Conservation (phyloP, 2,113 vertebrate genomes). For the rat (Rattus norvegicus) region GRCr8 NC_086028.1:21682001-21682500, state of each 20-base stretch:
- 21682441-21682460: not conserved
- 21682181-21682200: conserved; percentile 60
- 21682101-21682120: conserved; percentile 66
- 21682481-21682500: not conserved
- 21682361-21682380: conserved; percentile 2
- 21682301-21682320: not conserved
- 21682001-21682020: conserved; percentile 71
- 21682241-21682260: conserved; percentile 37
- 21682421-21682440: not conserved
- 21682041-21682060: conserved; percentile 71
- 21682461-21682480: not conserved
- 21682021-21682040: conserved; percentile 72
- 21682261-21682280: conserved; percentile 48
- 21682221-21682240: conserved; percentile 52
- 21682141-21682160: conserved; percentile 69
- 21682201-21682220: conserved; percentile 60
- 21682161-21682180: conserved; percentile 69
- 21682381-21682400: not conserved
- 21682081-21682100: conserved; percentile 75
- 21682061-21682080: conserved; percentile 74
- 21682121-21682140: conserved; percentile 65
- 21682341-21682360: conserved; percentile 16
- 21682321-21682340: not conserved
- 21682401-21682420: conserved; percentile 41
- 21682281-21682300: conserved; percentile 52